Evolutionary conservation across 2,797 vertebrate genomes (phyloP), one percentile per base, ranked within the genome.

Genomic region (Rhyacichthys aspro): DNA sequence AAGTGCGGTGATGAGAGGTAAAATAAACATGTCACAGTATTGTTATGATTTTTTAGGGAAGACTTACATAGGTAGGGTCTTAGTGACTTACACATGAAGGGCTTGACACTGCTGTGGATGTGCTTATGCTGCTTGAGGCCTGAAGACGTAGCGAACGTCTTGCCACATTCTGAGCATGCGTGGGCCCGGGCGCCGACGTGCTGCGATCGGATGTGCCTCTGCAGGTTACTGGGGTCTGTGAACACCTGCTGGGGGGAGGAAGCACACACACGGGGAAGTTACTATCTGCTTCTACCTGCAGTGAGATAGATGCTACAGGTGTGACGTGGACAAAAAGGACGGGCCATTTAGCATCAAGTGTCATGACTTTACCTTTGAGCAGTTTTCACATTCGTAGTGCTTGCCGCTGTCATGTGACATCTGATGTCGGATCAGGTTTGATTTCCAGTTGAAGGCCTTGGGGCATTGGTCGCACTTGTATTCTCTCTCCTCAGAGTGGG

Each of bases 91-190:
- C 98, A 99, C 95, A 98, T 98, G 91, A 99, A 99, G 93, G 97
- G 97, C 94, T 99, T 99, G 95, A 99, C 97, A 93, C 97, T 99
- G 94, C 97, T 99, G 95, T 99, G 98, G 93, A 99, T 99, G 94
- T 99, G 98, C 94, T 99, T 99, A 92, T 99, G 98, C 79, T 99
- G 98, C 93, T 99, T 99, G 89, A 99, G 97, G 91, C 98, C 98
- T 7, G 98, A 99, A 72, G 97, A 99, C 70, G 98, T 99, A 88
- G 98, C 98, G 82, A 99, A 99, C 42, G 97, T 99, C 93, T 99
- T 99, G 86, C 98, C 97, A 81, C 98, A 99, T 90, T 99, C 97
- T 38, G 98, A 95, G 90, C 98, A 99, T 58, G 98, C 98, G 36
- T 99, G 98, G 44, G 98, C 96, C 88, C 98, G 93, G 34, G 98